These are phyloP conservation scores for Vannuccia rotundouncinata DNA, from an alignment of 2,888 invertebrate genomes.

Conservation along the genomic window DNA sequence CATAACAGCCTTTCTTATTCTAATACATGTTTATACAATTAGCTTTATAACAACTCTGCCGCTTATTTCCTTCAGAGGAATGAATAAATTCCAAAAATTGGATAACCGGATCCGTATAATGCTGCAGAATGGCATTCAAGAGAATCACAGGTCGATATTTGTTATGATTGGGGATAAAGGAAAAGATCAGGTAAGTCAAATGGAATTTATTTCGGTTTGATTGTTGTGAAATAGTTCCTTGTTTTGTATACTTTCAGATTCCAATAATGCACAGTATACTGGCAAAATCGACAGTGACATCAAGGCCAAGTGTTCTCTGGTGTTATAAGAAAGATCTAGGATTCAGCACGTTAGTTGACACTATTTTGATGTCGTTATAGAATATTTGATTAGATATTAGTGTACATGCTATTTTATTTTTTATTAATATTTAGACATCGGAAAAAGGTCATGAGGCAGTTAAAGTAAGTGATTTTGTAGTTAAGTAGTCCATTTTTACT, in stretches of 20 bases:
- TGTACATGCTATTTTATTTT: slow-evolving; percentile 9
- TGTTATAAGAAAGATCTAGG: slow-evolving; percentile 94
- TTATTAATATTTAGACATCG: slow-evolving; percentile 40
- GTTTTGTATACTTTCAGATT: background rate
- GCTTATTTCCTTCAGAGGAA: slow-evolving; percentile 14
- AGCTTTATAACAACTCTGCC: no score
- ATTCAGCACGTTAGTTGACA: slow-evolving; percentile 68
- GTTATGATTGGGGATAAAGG: slow-evolving; percentile 90
- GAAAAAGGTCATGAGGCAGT: slow-evolving; percentile 40
- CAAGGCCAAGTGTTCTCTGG: slow-evolving; percentile 89
- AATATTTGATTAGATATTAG: slow-evolving; percentile 11
- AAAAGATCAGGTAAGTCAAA: slow-evolving; percentile 72
- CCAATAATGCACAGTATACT: slow-evolving; percentile 88
- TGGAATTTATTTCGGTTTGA: background rate
- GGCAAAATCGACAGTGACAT: slow-evolving; percentile 82
- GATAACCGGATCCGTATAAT: slow-evolving; percentile 88
- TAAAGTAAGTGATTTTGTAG: slow-evolving; percentile 33
- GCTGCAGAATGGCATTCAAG: slow-evolving; percentile 90
- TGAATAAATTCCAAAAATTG: slow-evolving; percentile 68
- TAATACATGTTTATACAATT: no score
- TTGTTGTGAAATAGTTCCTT: slow-evolving; percentile 6
- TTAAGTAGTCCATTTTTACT: no score
- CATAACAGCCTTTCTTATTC: no score
- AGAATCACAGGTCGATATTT: slow-evolving; percentile 85
- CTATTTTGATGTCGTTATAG: no score